Evolutionary conservation across 2,888 invertebrate genomes (phyloP), one percentile per base, ranked within the genome.

Genomic region (Sarcophaga carnaria): DNA sequence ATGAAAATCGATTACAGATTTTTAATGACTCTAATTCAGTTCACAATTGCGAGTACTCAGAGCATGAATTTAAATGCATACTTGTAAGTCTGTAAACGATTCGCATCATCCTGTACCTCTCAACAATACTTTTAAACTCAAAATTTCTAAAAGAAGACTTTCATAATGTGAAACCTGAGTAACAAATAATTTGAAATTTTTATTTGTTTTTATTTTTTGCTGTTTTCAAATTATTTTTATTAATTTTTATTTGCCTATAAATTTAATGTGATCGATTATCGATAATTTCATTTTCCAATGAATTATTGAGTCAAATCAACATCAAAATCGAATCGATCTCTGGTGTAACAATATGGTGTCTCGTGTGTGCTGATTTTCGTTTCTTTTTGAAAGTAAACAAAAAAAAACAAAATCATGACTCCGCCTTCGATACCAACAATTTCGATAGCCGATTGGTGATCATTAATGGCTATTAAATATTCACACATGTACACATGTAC

Each of bases 391-490:
- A 54, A 14, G 54, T 12, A 22, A 22, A 22, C 22, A 22, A 22
- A 54, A 54, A 14, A 54, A 54, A 54, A 45, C 2, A 67, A 20
- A n/a, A 62, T 62, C 47, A 37, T 14, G 60, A 27, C 80, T 80
- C 80, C 80, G 80, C 80, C 80, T 64, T 37, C 3, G 59, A 62
- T 22, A 67, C 27, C 12, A 74, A 45, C n/a, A 45, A 27, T 49
- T 25, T 62, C 64, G 45, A 66, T 27, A 20, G 47, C 25, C 60
- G 77, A 83, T 83, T 78, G 77, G 77, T 63, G 86, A 84, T 84
- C 71, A 76, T 70, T 74, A 60, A 71, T 10, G 47, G 27, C 49
- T 37, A 54, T 25, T 47, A 54, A 54, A 54, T 54, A 54, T 5
- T 17, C 54, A 25, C 20, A 69, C 11, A 49, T n/a, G 22, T 2